phyloP scores from a whole-genome alignment of 1,140 invertebrate species.

The Pantala flavescens region DNA sequence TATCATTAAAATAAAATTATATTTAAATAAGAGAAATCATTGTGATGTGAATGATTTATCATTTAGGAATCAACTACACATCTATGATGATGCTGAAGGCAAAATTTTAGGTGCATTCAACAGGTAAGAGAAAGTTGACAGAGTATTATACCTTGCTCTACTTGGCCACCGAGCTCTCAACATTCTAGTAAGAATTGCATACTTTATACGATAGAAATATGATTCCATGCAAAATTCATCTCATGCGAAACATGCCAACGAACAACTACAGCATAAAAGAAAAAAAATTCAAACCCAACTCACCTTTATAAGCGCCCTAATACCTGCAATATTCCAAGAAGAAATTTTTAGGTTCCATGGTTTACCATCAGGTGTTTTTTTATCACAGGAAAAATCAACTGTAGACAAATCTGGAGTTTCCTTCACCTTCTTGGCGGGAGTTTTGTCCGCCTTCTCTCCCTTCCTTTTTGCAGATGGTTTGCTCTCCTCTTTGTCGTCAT shows the following conservation, averaged over 20 bases:
- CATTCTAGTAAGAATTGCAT: no score
- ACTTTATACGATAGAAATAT: no score
- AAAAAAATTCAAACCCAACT: constrained; percentile 25
- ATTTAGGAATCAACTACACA: no score
- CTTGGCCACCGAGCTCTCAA: no score
- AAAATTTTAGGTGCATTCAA: no score
- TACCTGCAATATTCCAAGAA: constrained; percentile 92
- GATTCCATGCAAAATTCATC: no score
- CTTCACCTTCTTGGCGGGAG: constrained; percentile 20
- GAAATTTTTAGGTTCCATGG: constrained; percentile 79
- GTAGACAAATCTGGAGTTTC: constrained; percentile 42
- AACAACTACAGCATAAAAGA: constrained; percentile 15
- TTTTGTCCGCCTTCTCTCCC: constrained; percentile 20
- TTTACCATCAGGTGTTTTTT: constrained; percentile 51
- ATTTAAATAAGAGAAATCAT: no score
- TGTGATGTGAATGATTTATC: no score
- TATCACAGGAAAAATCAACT: constrained; percentile 50
- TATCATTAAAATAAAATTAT: no score
- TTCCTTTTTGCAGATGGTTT: constrained; percentile 26
- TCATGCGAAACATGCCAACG: not conserved
- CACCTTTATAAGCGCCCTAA: constrained; percentile 82
- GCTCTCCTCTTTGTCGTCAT: constrained; percentile 17
- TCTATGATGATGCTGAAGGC: no score
- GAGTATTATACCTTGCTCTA: no score
- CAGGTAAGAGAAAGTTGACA: no score